These are phyloP conservation scores for Panagrolaimus sp. DNA, from an alignment of 1,140 invertebrate genomes.

Conservation along the genomic window DNA sequence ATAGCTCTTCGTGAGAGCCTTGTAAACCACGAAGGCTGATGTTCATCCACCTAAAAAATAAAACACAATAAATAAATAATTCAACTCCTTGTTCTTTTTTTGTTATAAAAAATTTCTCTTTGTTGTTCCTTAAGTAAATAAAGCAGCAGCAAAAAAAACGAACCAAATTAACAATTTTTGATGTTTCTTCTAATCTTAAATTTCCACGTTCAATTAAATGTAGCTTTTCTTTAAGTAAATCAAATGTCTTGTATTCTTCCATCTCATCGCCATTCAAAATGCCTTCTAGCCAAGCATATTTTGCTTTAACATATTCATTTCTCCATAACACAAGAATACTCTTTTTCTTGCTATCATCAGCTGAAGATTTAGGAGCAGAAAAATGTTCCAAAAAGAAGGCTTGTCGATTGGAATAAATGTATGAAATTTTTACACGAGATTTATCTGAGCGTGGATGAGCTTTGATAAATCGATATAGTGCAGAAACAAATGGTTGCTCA, in stretches of 20 bases:
- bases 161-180: slow-evolving; percentile 25
- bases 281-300: slow-evolving; percentile 39
- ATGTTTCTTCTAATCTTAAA: slow-evolving; percentile 25
- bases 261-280: slow-evolving; percentile 27
- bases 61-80: not conserved
- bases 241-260: slow-evolving; percentile 29
- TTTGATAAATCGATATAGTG: slow-evolving; percentile 29
- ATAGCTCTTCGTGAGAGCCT: slow-evolving; percentile 32
- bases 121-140: not conserved
- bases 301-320: slow-evolving; percentile 39
- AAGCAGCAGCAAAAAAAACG: not conserved
- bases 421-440: slow-evolving; percentile 31
- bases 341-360: slow-evolving; percentile 13
- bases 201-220: slow-evolving; percentile 23
- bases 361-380: slow-evolving; percentile 16
- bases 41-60: slow-evolving; percentile 49
- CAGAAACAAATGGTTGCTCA: slow-evolving; percentile 35
- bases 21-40: slow-evolving; percentile 42
- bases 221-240: slow-evolving; percentile 19
- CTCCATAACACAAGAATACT: slow-evolving; percentile 47
- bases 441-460: slow-evolving; percentile 7
- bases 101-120: too few species aligned
- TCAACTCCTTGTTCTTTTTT: not conserved
- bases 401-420: slow-evolving; percentile 42
- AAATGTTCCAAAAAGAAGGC: slow-evolving; percentile 44